Evolutionary conservation across 2,797 vertebrate genomes (phyloP).

Genomic region (Acrossocheilus fasciatus): DNA sequence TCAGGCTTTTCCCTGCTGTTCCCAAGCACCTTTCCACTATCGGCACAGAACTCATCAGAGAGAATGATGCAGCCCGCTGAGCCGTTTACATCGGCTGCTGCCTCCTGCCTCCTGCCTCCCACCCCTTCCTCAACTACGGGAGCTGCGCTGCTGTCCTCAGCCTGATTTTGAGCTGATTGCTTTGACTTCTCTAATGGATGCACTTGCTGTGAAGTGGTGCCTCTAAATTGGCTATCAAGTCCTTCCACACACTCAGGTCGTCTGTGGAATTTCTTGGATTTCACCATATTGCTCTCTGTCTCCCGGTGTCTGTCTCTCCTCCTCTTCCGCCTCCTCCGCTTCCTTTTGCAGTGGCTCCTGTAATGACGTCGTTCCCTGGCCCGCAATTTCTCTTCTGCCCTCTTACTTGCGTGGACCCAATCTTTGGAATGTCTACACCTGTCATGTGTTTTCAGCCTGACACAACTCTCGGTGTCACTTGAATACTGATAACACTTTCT

Average conservation of each 20-base stretch:
- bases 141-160: slow-evolving; percentile 54
- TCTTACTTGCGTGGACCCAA: slow-evolving; percentile 66
- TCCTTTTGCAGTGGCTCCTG: slow-evolving; percentile 78
- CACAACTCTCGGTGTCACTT: slow-evolving; percentile 47
- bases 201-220: slow-evolving; percentile 62
- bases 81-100: slow-evolving; percentile 51
- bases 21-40: slow-evolving; percentile 56
- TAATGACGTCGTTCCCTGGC: slow-evolving; percentile 75
- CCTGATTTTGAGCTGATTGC: slow-evolving; percentile 68
- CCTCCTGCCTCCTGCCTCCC: slow-evolving; percentile 49
- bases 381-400: slow-evolving; percentile 67
- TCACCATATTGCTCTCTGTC: slow-evolving; percentile 53
- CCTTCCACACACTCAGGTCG: slow-evolving; percentile 52
- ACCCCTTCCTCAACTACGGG: slow-evolving; percentile 32
- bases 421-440: slow-evolving; percentile 68
- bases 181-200: slow-evolving; percentile 68
- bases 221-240: slow-evolving; percentile 66
- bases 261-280: slow-evolving; percentile 59
- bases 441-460: slow-evolving; percentile 70
- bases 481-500: slow-evolving; percentile 53
- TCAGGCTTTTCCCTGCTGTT: slow-evolving; percentile 46
- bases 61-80: slow-evolving; percentile 54
- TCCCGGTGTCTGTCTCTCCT: slow-evolving; percentile 61
- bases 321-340: slow-evolving; percentile 75
- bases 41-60: slow-evolving; percentile 50